These are phyloP conservation scores for Lontra canadensis DNA, from an alignment of 2,113 vertebrate genomes.

Conservation along the genomic window DNA sequence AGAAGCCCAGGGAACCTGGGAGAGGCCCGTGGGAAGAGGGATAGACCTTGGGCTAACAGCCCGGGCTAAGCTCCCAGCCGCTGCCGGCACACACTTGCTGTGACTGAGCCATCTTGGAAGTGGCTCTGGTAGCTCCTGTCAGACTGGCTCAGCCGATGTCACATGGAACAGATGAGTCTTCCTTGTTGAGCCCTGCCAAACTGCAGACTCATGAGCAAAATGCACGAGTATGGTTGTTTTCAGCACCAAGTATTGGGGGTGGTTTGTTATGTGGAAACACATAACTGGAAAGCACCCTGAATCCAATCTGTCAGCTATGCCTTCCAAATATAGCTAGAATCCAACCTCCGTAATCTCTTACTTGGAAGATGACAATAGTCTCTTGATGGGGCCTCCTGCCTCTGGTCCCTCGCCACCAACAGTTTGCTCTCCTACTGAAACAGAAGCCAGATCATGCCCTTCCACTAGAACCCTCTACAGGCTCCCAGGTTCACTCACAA, in stretches of 20 bases:
- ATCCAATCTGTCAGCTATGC: not conserved
- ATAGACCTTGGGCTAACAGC: accelerated
- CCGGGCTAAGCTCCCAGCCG: not conserved
- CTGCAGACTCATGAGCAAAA: not conserved
- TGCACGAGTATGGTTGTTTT: not conserved
- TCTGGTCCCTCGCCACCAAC: accelerated
- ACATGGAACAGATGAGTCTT: not conserved
- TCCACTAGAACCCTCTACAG: not conserved
- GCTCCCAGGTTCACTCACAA: not conserved
- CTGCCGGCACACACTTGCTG: accelerated
- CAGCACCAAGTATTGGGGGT: not conserved
- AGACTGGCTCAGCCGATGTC: accelerated
- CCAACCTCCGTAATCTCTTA: not conserved
- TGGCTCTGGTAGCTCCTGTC: accelerated
- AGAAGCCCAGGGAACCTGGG: not conserved
- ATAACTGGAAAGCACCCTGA: not conserved
- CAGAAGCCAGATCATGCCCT: not conserved
- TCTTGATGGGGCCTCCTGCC: not conserved
- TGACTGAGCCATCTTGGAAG: not conserved
- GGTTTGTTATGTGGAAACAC: conserved; percentile 7
- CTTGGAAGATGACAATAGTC: not conserved
- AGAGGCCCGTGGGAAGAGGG: not conserved
- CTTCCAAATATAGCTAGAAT: conserved; percentile 8
- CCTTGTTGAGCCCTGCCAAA: not conserved
- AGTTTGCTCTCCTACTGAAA: not conserved